phyloP scores from a whole-genome alignment of 2,113 vertebrate species.

The Prietella phreatophila region DNA sequence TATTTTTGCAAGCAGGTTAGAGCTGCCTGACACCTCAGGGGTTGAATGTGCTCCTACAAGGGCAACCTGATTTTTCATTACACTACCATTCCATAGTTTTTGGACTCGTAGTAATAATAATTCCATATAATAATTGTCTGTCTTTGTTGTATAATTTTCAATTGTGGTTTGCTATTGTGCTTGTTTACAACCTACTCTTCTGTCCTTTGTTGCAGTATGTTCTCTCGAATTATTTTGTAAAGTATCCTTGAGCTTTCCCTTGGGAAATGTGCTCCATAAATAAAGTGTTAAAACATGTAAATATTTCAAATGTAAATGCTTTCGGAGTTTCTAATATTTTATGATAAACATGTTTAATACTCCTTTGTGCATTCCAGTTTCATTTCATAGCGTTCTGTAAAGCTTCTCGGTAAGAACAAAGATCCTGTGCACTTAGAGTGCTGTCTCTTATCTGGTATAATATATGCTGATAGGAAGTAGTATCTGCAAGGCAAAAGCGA shows the following conservation, averaged over 20 bases:
- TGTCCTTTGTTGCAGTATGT: background rate
- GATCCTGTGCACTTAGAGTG: conserved; percentile 54
- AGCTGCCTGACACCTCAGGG: background rate
- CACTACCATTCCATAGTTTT: background rate
- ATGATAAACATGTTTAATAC: background rate
- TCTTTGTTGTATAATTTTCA: background rate
- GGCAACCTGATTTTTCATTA: background rate
- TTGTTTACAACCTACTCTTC: background rate
- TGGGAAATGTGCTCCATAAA: background rate
- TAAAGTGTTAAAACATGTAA: background rate
- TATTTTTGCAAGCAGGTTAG: background rate
- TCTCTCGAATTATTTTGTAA: background rate
- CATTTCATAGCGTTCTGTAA: conserved; percentile 14
- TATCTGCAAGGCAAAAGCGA: conserved; percentile 68
- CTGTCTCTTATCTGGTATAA: conserved; percentile 61
- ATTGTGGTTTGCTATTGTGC: background rate
- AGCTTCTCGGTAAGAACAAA: conserved; percentile 45
- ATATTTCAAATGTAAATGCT: background rate
- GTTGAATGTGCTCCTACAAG: background rate
- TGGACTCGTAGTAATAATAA: background rate
- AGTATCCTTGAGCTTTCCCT: background rate
- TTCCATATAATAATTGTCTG: background rate
- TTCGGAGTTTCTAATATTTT: background rate
- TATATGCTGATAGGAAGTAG: conserved; percentile 62
- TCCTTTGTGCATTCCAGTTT: background rate